Evolutionary conservation across 1,140 invertebrate genomes (phyloP), one percentile per base, ranked within the genome.

Genomic region (Grapholita molesta): DNA sequence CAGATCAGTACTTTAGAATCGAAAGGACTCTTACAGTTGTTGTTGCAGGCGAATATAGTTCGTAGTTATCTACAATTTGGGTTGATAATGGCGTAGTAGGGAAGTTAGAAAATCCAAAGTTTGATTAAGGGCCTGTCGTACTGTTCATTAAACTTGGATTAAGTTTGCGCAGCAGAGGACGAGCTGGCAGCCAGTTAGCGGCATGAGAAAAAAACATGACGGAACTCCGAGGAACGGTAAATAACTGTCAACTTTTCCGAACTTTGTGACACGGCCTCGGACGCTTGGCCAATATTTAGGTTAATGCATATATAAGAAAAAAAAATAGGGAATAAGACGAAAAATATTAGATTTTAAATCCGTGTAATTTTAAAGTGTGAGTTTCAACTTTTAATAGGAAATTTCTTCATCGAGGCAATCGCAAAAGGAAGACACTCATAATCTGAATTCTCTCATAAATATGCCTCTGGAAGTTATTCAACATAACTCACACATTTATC

Each of bases 81-180:
- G 76, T 82, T 65, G 25, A 67, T 42, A 76, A 66, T 83, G 6
- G 25, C 18, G 32, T 71, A 61, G 52, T 55, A 61, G 15, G 35
- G 21, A 74, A 73, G 70, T 80, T 85, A 72, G 81, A 81, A 87
- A 86, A 82, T 88, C 79, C 85, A 87, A 92, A 92, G 90, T 92
- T 92, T 92, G 91, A 92, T 92, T 92, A 92, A 92, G 86, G 90
- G 87, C 79, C 90, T 92, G 91, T 92, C 91, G 87, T 86, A 90
- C 90, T 92, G 90, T 92, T 92, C 90, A 92, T 92, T 92, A 90
- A 92, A 92, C 89, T 92, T 92, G 89, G 89, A 92, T 92, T 92
- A 92, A 92, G 90, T 89, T 91, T 85, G 86, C 77, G 77, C 81
- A 83, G 83, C 80, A 80, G 86, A 80, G 76, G 90, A 89, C 84